phyloP scores from a whole-genome alignment of 2,888 invertebrate genomes.

The Chrysotoxum bicinctum region DNA sequence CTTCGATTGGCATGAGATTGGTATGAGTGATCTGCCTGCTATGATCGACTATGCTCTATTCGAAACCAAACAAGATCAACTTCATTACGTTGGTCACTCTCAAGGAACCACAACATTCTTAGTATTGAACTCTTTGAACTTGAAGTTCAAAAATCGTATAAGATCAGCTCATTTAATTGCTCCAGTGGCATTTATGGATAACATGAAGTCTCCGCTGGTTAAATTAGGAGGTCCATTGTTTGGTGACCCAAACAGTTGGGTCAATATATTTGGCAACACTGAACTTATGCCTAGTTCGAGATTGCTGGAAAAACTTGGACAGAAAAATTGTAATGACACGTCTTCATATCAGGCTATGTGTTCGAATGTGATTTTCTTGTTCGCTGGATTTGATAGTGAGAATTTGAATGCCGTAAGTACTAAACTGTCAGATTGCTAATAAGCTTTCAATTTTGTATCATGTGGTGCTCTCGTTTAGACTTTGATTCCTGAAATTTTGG shows the following conservation, averaged over 20 bases:
- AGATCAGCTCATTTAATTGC: constrained; percentile 83
- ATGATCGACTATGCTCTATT: constrained; percentile 87
- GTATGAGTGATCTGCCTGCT: constrained; percentile 92
- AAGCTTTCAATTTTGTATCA: not conserved
- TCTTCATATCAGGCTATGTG: constrained; percentile 74
- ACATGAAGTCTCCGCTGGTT: constrained; percentile 82
- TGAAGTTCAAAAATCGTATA: constrained; percentile 83
- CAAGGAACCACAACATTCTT: constrained; percentile 93
- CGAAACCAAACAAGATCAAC: constrained; percentile 74
- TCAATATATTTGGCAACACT: constrained; percentile 77
- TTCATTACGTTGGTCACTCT: constrained; percentile 92
- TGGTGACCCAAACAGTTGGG: constrained; percentile 74
- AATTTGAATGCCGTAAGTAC: constrained; percentile 76
- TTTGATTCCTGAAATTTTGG: constrained; percentile 76
- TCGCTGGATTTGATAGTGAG: constrained; percentile 74
- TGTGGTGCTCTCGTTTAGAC: constrained; percentile 63
- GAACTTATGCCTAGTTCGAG: constrained; percentile 83
- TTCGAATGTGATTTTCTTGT: constrained; percentile 74
- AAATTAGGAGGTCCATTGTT: constrained; percentile 79
- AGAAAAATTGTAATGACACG: constrained; percentile 75
- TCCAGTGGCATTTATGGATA: constrained; percentile 86
- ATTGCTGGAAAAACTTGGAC: constrained; percentile 74
- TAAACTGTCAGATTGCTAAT: not conserved
- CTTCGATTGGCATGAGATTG: constrained; percentile 94
- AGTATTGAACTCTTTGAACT: constrained; percentile 85